A percentile compares a stretch with the other conserved stretches of the same genome.
Evolutionary conservation across 2,888 invertebrate genomes (phyloP).

Genomic region (Phortica okadai): DNA sequence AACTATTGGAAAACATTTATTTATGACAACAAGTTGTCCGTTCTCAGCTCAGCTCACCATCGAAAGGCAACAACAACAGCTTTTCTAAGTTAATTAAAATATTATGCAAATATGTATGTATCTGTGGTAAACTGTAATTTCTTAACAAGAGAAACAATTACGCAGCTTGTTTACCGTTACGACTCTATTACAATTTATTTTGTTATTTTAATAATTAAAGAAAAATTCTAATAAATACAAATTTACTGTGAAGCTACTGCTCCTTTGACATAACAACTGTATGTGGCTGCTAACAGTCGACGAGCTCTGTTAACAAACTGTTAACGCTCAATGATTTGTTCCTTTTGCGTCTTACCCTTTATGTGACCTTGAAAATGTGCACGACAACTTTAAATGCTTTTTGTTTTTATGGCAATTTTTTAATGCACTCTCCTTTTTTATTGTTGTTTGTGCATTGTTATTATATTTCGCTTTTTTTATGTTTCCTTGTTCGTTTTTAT

Average conservation of each 20-base stretch:
- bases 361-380: conserved; percentile 58
- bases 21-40: background rate
- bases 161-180: too few species aligned
- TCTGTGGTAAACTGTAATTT: too few species aligned
- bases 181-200: too few species aligned
- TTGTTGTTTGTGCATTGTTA: conserved; percentile 20
- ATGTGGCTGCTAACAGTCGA: background rate
- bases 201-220: too few species aligned
- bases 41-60: too few species aligned
- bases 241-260: too few species aligned
- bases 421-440: conserved; percentile 14
- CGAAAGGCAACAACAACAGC: too few species aligned
- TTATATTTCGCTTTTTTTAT: conserved; percentile 30
- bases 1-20: background rate
- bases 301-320: conserved; percentile 48
- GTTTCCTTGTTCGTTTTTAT: conserved; percentile 44
- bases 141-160: too few species aligned
- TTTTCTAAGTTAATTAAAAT: too few species aligned
- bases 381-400: conserved; percentile 19
- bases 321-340: conserved; percentile 48
- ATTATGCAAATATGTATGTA: too few species aligned
- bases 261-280: background rate
- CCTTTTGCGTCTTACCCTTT: conserved; percentile 53
- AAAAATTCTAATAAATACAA: too few species aligned
- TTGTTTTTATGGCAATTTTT: conserved; percentile 46